Evolutionary conservation across 2,113 vertebrate species (phyloP), one percentile per base, ranked within the genome.

Genomic region (Athene noctua): DNA sequence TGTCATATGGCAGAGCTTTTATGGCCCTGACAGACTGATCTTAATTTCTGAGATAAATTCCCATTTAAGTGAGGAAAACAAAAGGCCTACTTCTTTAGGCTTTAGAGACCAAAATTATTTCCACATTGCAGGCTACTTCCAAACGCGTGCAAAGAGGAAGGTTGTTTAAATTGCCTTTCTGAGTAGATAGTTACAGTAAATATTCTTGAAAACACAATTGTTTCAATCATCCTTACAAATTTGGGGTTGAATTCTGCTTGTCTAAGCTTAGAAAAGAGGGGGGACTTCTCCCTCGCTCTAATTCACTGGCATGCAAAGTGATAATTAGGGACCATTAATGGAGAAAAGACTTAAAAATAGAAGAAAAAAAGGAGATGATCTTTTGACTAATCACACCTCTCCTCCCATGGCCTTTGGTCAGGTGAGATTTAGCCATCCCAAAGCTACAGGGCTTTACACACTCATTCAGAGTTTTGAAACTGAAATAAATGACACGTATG

Each of bases 31-130:
- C 87, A 92, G 67, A 88, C 88, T 81, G 87, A 96, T 95, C 92
- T 62, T 96, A 95, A 94, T 96, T 97, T 96, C 94, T 83, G 86
- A 97, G 77, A 94, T 96, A 96, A 92, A 94, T 93, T 94, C 84
- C 75, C 58, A 63, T 91, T 86, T 86, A 94, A 94, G 87, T 79
- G 84, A 84, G 77, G 81, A 86, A 93, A 96, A 95, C 92, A 95
- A 96, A 96, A 91, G 86, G 71, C 75, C 90, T 92, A 63, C 79
- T 93, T 93, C 93, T 96, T 93, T 75, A 87, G 81, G 90, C 49
- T 80, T 84, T 87, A 85, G 68, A 63, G 88, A 92, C 61, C 44
- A 66, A 96, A 96, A 95, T 96, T 57, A 94, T 95, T 96, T 97
- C 93, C 91, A 86, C 83, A 90, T 95, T 97, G 91, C 70, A 78